These are phyloP conservation scores for Prinia subflava DNA, from an alignment of 2,113 vertebrate genomes.

Conservation along the genomic window DNA sequence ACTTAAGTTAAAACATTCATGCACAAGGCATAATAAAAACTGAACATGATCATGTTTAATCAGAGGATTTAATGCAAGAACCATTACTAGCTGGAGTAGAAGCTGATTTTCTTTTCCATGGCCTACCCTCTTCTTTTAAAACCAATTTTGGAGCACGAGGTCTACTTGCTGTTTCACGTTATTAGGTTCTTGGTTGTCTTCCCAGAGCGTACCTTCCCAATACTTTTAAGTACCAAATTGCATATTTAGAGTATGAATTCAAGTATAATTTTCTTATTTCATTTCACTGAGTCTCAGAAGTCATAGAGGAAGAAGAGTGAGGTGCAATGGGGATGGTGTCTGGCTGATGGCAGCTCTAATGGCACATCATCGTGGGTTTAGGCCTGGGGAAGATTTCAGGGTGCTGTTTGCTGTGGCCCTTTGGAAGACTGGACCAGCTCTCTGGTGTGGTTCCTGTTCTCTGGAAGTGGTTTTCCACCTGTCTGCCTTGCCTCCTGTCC, in stretches of 20 bases:
- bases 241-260: not conserved
- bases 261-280: not conserved
- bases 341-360: fast-evolving
- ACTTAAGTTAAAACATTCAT: not conserved
- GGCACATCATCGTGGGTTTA: fast-evolving
- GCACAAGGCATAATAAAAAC: not conserved
- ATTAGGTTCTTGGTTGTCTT: not conserved
- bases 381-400: not conserved
- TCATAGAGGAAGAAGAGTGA: not conserved
- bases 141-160: fast-evolving
- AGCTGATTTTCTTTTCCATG: not conserved
- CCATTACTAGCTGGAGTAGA: not conserved
- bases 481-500: not conserved
- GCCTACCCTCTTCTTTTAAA: not conserved
- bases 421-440: not conserved
- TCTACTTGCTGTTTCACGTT: not conserved
- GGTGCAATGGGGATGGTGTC: fast-evolving
- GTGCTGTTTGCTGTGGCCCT: not conserved
- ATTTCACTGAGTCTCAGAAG: not conserved
- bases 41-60: not conserved
- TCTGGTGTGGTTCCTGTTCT: fast-evolving
- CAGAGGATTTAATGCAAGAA: not conserved
- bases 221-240: not conserved
- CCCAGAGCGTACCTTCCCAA: not conserved
- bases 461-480: not conserved